Percentiles rank a stretch among this genome's conserved stretches.
Conservation (phyloP, 1,140 invertebrate species). For the Sweltsa coloradensis region DNA sequence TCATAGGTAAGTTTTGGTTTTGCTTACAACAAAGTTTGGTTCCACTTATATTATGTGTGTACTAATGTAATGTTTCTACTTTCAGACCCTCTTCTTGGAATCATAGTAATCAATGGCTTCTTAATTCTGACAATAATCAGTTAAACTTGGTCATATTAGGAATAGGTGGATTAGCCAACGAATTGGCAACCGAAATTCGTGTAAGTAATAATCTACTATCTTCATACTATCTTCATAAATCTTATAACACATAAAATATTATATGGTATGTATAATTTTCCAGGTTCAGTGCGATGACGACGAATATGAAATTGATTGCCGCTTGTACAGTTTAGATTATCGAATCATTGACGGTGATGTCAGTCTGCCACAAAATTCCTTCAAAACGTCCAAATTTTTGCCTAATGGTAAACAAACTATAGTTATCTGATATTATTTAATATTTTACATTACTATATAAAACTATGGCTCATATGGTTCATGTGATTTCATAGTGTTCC, state of each 20-base stretch:
- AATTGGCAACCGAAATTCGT: constrained; percentile 65
- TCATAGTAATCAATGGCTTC: constrained; percentile 50
- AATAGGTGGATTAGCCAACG: constrained; percentile 59
- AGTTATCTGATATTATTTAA: not conserved
- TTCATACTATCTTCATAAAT: not conserved
- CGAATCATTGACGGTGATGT: constrained; percentile 78
- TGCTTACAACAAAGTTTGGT: not conserved
- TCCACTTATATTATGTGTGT: constrained; percentile 9
- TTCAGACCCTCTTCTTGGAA: constrained; percentile 51
- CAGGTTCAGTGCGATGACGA: constrained; percentile 60
- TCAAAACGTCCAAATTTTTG: constrained; percentile 60
- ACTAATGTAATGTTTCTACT: too few relatives aligned
- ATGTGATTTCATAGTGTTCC: too few relatives aligned
- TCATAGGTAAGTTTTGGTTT: constrained; percentile 35
- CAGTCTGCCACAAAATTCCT: constrained; percentile 60
- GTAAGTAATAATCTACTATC: constrained; percentile 30
- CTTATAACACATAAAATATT: not conserved
- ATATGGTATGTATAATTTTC: constrained; percentile 19
- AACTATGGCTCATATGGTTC: too few relatives aligned
- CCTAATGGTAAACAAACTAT: constrained; percentile 48
- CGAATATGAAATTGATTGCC: constrained; percentile 72
- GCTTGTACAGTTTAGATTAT: constrained; percentile 73
- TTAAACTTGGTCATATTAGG: constrained; percentile 64
- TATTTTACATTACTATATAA: too few relatives aligned
- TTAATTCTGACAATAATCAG: constrained; percentile 53